phyloP scores from a whole-genome alignment of 2,113 vertebrate genomes.

The Alces alces region DNA sequence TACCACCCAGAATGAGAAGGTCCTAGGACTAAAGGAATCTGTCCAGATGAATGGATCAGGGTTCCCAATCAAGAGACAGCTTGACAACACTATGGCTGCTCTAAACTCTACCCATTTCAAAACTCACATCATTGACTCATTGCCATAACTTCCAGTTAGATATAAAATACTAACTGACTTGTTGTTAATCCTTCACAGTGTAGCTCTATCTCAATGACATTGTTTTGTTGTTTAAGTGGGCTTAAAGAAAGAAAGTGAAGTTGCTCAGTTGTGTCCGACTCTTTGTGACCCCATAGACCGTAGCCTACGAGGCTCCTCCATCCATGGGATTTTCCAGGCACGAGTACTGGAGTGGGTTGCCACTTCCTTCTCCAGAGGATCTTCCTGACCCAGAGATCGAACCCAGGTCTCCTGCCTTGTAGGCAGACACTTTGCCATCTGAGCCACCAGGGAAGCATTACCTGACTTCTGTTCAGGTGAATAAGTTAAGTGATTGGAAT shows the following conservation, averaged over 20 bases:
- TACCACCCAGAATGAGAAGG: not conserved
- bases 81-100: not conserved
- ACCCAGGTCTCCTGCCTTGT: accelerated
- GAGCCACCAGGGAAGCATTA: not conserved
- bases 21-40: not conserved
- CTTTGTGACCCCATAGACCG: not conserved
- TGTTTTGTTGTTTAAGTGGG: not conserved
- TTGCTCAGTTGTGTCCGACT: not conserved
- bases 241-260: not conserved
- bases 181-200: not conserved
- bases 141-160: not conserved
- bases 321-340: not conserved
- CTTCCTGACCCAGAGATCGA: not conserved
- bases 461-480: not conserved
- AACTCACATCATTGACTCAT: not conserved
- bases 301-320: not conserved
- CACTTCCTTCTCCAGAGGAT: not conserved
- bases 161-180: not conserved
- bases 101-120: not conserved
- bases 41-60: too few relatives aligned
- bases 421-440: not conserved
- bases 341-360: not conserved
- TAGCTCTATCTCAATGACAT: not conserved
- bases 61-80: not conserved
- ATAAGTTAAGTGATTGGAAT: not conserved